These are phyloP conservation scores for Suncus etruscus DNA, from an alignment of 2,113 vertebrate genomes.

Conservation along the genomic window DNA sequence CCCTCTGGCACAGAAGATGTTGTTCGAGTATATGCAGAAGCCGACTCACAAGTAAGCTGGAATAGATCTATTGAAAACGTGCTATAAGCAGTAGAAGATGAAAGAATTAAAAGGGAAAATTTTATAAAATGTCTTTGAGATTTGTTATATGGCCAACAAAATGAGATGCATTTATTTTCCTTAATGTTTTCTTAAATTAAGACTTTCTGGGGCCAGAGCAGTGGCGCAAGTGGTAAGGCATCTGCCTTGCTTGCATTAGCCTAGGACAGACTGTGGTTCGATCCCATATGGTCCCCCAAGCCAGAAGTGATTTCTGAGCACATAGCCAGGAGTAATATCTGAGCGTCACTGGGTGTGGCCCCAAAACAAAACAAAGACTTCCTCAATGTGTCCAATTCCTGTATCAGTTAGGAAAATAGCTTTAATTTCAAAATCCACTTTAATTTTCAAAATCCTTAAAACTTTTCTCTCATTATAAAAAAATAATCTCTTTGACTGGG, in stretches of 20 bases:
- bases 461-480: no score
- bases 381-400: not conserved
- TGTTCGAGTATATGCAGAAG: constrained; percentile 95
- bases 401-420: no score
- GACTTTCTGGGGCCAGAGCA: not conserved
- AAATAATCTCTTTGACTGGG: no score
- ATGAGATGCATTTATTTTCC: constrained; percentile 28
- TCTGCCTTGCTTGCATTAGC: no score
- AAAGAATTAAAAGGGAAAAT: not conserved
- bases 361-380: not conserved
- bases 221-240: no score
- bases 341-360: no score
- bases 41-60: constrained; percentile 93
- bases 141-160: constrained; percentile 2
- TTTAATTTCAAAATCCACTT: no score
- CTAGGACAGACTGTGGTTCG: no score
- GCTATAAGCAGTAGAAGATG: not conserved
- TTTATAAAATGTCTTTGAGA: not conserved
- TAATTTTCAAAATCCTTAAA: no score
- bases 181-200: constrained; percentile 5
- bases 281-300: no score
- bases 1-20: constrained; percentile 97
- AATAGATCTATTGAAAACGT: not conserved
- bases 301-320: no score
- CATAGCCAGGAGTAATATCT: no score